A percentile compares a stretch with the other conserved stretches of the same genome.
phyloP scores from a whole-genome alignment of 2,113 vertebrate genomes.

The Buteo buteo region DNA sequence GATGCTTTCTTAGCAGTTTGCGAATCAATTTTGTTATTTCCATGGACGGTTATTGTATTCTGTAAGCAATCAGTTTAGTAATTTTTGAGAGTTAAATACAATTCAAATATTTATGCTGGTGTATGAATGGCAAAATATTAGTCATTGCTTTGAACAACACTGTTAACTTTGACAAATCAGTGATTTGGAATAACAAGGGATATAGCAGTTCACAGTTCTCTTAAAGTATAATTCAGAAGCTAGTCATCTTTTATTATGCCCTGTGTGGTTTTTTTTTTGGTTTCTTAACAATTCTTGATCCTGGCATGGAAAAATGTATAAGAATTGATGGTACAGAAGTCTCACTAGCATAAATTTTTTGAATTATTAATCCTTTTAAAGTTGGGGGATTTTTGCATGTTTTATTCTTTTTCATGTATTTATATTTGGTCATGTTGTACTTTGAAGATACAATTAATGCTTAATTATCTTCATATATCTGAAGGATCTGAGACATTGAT shows the following conservation, averaged over 20 bases:
- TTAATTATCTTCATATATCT: not conserved
- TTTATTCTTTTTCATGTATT: slow-evolving; percentile 58
- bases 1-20: slow-evolving; percentile 10
- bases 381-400: slow-evolving; percentile 63
- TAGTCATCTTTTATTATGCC: not conserved
- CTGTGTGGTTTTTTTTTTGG: not conserved
- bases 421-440: slow-evolving; percentile 47
- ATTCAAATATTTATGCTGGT: not conserved
- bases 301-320: not conserved
- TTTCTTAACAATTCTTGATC: not conserved
- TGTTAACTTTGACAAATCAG: not conserved
- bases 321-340: not conserved
- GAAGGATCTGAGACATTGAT: slow-evolving; percentile 30
- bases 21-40: not conserved
- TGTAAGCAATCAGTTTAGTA: not conserved
- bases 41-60: not conserved
- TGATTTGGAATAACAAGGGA: not conserved
- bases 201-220: not conserved
- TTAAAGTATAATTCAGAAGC: not conserved
- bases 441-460: not conserved
- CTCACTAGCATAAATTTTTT: not conserved
- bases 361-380: not conserved
- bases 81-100: slow-evolving; percentile 15
- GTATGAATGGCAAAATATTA: not conserved
- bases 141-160: not conserved